phyloP scores from a whole-genome alignment of 2,797 vertebrate species.

The Apogon talboti region DNA sequence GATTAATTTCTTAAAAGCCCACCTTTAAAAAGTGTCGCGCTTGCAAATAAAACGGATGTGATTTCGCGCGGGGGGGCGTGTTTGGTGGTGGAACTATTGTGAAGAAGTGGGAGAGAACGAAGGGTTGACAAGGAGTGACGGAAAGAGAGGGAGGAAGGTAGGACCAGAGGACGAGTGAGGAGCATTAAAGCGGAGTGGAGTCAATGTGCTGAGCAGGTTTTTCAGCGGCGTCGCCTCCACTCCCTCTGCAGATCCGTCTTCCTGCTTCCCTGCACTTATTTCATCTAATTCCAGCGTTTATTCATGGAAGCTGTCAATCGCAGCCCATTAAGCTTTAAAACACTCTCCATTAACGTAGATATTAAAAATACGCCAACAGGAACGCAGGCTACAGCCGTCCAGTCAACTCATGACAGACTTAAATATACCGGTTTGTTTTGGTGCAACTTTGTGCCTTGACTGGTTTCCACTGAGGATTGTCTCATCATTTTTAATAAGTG shows the following conservation, averaged over 20 bases:
- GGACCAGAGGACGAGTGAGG: conserved; percentile 20
- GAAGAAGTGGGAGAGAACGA: conserved; percentile 41
- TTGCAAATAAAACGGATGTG: conserved; percentile 71
- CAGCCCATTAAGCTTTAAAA: conserved; percentile 56
- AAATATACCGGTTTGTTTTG: too few species aligned
- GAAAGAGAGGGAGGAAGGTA: too few species aligned
- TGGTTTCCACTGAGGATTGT: too few species aligned
- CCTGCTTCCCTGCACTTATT: conserved; percentile 37
- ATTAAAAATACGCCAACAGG: conserved; percentile 34
- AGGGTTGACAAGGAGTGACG: not conserved
- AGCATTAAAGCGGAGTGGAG: conserved; percentile 68
- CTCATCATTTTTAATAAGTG: too few species aligned
- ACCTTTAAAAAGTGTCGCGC: conserved; percentile 54
- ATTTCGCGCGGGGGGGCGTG: too few species aligned
- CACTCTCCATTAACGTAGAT: conserved; percentile 48
- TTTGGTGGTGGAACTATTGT: too few species aligned
- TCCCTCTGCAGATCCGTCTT: conserved; percentile 72
- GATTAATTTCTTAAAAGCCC: conserved; percentile 76
- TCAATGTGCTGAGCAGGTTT: conserved; percentile 74
- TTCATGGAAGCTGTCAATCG: conserved; percentile 53
- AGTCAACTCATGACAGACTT: too few species aligned
- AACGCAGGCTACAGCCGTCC: too few species aligned
- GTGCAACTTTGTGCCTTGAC: too few species aligned
- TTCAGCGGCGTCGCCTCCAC: conserved; percentile 62
- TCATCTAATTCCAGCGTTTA: conserved; percentile 52